Evolutionary conservation across 2,797 vertebrate species (phyloP).

Genomic region (Pseudocheirus occidentalis): DNA sequence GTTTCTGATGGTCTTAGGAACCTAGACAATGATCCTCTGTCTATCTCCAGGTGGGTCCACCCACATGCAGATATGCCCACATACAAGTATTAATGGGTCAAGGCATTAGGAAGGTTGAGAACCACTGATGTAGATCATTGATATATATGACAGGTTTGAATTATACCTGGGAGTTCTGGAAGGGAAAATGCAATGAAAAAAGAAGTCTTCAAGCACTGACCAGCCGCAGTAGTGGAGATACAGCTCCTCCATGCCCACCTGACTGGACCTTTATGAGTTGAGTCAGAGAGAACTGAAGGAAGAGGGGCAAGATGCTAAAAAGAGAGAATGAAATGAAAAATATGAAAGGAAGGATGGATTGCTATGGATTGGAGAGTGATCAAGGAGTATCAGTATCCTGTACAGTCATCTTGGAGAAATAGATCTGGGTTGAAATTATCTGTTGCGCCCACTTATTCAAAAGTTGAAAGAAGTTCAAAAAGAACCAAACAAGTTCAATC

Average conservation of each 20-base stretch:
- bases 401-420: background rate
- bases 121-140: too few species aligned
- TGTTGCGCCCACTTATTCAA: background rate
- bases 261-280: background rate
- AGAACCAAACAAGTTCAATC: background rate
- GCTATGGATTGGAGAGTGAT: background rate
- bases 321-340: background rate
- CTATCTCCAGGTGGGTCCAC: too few species aligned
- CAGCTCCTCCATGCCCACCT: background rate
- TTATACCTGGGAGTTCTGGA: background rate
- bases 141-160: background rate
- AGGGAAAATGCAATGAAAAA: background rate
- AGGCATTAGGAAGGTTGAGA: too few species aligned
- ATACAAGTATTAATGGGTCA: too few species aligned
- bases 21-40: too few species aligned
- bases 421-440: background rate
- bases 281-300: background rate
- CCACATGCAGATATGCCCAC: too few species aligned
- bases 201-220: background rate
- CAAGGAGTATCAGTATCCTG: background rate
- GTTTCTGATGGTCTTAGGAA: too few species aligned
- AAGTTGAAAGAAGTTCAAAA: background rate
- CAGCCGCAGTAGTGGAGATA: background rate
- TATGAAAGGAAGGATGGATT: background rate
- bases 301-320: background rate